Conservation (phyloP, 2,113 vertebrate genomes). For the Microcebus ravelobensis region DNA sequence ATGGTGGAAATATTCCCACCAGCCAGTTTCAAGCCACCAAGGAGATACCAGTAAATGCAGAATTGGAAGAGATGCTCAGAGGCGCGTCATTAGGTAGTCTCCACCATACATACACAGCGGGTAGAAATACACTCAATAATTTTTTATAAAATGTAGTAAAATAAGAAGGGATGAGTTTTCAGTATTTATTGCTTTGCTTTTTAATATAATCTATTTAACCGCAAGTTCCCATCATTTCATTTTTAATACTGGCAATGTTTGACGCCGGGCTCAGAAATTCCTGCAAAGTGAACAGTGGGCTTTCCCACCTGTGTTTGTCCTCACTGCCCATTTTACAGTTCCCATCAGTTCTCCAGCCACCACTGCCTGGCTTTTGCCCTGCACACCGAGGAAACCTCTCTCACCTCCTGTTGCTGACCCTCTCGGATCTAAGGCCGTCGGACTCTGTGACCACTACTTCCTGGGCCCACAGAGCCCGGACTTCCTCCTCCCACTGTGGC, state of each 20-base stretch:
- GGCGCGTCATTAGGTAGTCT: fast-evolving
- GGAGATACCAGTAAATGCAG: background rate
- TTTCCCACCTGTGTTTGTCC: too few relatives aligned
- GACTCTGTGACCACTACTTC: background rate
- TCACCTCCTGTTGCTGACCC: background rate
- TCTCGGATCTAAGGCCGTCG: background rate
- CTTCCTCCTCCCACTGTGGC: background rate
- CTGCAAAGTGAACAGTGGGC: background rate
- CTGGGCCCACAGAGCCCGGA: background rate
- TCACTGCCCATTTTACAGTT: too few relatives aligned
- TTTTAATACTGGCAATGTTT: background rate
- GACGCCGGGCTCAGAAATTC: background rate
- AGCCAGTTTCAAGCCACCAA: background rate
- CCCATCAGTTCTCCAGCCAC: background rate
- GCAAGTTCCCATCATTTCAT: background rate
- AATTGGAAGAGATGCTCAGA: background rate
- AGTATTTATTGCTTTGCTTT: background rate
- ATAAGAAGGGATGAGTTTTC: background rate
- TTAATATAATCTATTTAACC: background rate
- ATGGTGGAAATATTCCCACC: background rate
- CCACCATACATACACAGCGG: fast-evolving
- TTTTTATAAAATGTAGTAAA: background rate
- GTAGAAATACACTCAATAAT: too few relatives aligned
- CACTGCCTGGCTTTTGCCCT: background rate
- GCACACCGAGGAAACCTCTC: background rate